phyloP scores from a whole-genome alignment of 1,140 invertebrate genomes.

The Camponotus floridanus region DNA sequence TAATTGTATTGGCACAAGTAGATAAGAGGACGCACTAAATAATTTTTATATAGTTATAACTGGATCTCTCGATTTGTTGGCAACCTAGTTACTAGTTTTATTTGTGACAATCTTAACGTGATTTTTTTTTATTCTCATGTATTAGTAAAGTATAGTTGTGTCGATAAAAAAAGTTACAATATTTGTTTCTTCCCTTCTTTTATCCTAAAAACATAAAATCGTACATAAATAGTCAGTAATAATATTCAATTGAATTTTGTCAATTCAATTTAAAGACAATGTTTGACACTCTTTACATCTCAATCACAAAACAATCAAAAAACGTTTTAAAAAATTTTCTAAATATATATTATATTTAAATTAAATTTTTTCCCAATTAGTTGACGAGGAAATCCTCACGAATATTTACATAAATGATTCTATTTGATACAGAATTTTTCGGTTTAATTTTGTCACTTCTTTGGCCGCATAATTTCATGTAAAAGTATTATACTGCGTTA shows the following conservation, averaged over 20 bases:
- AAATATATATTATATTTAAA: constrained; percentile 10
- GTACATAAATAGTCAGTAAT: background rate
- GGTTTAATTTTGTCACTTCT: background rate
- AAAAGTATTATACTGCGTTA: constrained; percentile 2
- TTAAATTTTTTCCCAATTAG: background rate
- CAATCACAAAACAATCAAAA: background rate
- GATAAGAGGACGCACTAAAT: background rate
- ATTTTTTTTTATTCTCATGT: constrained; percentile 5
- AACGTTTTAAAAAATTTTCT: background rate
- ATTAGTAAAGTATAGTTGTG: background rate
- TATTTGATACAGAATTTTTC: background rate
- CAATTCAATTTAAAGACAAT: background rate
- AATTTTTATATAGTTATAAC: constrained; percentile 4
- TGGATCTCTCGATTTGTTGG: constrained; percentile 11
- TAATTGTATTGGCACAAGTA: background rate
- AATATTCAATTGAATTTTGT: background rate
- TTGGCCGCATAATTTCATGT: background rate
- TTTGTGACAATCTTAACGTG: constrained; percentile 36
- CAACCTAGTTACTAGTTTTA: constrained; percentile 17
- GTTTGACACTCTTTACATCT: background rate
- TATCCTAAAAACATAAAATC: too few species aligned
- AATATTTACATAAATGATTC: constrained; percentile 6
- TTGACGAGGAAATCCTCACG: background rate
- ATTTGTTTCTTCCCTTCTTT: background rate
- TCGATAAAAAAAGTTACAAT: constrained; percentile 3